Conservation (phyloP, 2,888 invertebrate genomes). For the Aspidiotus destructor region DNA sequence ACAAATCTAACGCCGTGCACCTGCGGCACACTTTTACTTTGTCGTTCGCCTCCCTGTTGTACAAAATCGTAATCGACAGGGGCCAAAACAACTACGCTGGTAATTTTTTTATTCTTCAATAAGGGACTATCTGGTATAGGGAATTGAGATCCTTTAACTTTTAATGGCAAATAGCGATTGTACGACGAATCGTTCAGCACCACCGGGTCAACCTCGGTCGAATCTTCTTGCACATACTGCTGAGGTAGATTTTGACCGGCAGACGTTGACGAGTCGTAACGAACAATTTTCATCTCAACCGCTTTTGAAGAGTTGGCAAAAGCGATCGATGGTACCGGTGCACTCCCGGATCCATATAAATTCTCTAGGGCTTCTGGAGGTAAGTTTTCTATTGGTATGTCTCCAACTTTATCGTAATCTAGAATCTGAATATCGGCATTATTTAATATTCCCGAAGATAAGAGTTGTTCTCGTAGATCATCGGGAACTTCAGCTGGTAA, state of each 20-base stretch:
- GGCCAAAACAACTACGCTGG: slow-evolving; percentile 74
- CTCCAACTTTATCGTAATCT: slow-evolving; percentile 80
- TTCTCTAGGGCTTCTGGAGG: slow-evolving; percentile 79
- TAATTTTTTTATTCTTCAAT: slow-evolving; percentile 63
- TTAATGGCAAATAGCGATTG: slow-evolving; percentile 72
- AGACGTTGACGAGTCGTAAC: slow-evolving; percentile 64
- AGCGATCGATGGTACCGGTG: slow-evolving; percentile 57
- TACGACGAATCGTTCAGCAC: slow-evolving; percentile 60
- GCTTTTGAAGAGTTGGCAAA: slow-evolving; percentile 45
- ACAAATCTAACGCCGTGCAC: slow-evolving; percentile 62
- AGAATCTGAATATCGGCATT: slow-evolving; percentile 79
- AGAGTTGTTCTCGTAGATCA: slow-evolving; percentile 68
- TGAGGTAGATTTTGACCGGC: slow-evolving; percentile 62
- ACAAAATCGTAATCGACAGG: slow-evolving; percentile 65
- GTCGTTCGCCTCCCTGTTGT: slow-evolving; percentile 38
- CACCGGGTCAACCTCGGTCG: slow-evolving; percentile 64
- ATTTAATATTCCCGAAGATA: slow-evolving; percentile 74
- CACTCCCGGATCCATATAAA: slow-evolving; percentile 75
- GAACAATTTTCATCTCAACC: slow-evolving; percentile 64
- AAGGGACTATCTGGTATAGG: slow-evolving; percentile 71
- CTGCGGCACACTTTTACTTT: slow-evolving; percentile 49
- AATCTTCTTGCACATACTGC: slow-evolving; percentile 56
- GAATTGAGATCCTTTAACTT: slow-evolving; percentile 74
- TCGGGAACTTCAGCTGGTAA: slow-evolving; percentile 79
- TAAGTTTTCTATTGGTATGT: slow-evolving; percentile 68